Evolutionary conservation across 2,888 invertebrate species (phyloP), one percentile per base, ranked within the genome.

Genomic region (Coleophora deauratella): DNA sequence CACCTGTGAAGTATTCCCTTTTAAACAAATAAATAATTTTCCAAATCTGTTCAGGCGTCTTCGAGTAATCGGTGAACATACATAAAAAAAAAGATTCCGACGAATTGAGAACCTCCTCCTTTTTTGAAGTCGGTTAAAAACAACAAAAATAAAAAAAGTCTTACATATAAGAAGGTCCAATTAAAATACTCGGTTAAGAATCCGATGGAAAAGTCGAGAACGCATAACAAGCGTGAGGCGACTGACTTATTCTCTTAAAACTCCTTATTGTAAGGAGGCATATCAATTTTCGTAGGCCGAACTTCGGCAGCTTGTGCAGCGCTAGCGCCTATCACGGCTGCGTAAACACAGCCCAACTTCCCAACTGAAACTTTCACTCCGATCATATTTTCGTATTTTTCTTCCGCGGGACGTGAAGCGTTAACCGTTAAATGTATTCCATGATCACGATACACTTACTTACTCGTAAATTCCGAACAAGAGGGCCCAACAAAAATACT

Each of bases 301-400:
- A 33, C 21, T 21, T 6, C 21, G 6, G 21, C 6, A 21, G 3
- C 6, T 21, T 3, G 3, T 21, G 21, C 3, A 21, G 21, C 21
- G 3, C 3, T 21, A 4, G 3, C 21, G n/a, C 6, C 3, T 21
- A 21, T 21, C 21, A 21, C 21, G 21, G 79, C 70, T 75, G 54
- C 48, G 47, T 43, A 35, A 58, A 59, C 57, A 54, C 49, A 45
- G 46, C 47, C 41, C 50, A 67, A 70, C 59, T 69, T 71, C 53
- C 49, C 45, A 50, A 52, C 50, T 40, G 49, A 53, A 71, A 72
- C 57, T 71, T 72, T 55, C 62, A 57, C 56, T 55, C 47, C 56
- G 62, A 70, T 69, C 64, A 67, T 66, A 69, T 70, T 73, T 70
- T 71, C 55, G 66, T 79, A 74, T 80, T 79, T 78, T 80, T 79